Evolutionary conservation across 2,113 vertebrate genomes (phyloP), one percentile per base, ranked within the genome.

Genomic region (Callipepla californica): DNA sequence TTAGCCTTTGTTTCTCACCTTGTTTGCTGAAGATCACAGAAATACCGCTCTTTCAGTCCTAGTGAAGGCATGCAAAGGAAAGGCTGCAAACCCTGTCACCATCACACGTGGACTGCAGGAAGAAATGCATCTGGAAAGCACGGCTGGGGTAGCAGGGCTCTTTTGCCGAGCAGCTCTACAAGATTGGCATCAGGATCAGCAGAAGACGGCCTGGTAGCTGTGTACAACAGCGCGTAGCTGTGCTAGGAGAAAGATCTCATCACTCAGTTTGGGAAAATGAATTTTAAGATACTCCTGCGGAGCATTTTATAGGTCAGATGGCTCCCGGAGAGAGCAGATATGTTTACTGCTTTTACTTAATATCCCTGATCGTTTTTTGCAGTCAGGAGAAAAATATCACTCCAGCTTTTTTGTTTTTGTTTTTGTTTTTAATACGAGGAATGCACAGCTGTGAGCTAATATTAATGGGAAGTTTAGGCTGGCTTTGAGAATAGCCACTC

Each of bases 401-500:
- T 12, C n/a, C 28, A 16, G 3, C 2, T 25, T 5, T 25, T 13
- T 28, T 47, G 34, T 2, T 7, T 26, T 30, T 30, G 28, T 19
- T 57, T 30, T 57, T 57, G 53, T 57, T 55, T 73, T 79, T 68
- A 44, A 32, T 0, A 0, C 6, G 30, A 69, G 38, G 11, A 4
- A 32, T 0, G 2, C 0, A 0, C 3, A 0, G 0, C 66, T 77
- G 89, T 55, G 68, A 80, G 38, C 50, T 68, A 84, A 7, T 63
- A 47, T 44, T 0, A 0, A 51, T 55, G 15, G 28, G 34, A 83
- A 73, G 3, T 75, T 69, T 85, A 80, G 50, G 34, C 40, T 0
- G 0, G 19, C 51, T 83, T 90, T n/a, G 38, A 67, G 85, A 77
- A 63, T 8, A 0, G n/a, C 58, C 26, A 10, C 32, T 23, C 21